Conservation (phyloP, 2,888 invertebrate genomes). For the Alviniconcha strummeri region DNA sequence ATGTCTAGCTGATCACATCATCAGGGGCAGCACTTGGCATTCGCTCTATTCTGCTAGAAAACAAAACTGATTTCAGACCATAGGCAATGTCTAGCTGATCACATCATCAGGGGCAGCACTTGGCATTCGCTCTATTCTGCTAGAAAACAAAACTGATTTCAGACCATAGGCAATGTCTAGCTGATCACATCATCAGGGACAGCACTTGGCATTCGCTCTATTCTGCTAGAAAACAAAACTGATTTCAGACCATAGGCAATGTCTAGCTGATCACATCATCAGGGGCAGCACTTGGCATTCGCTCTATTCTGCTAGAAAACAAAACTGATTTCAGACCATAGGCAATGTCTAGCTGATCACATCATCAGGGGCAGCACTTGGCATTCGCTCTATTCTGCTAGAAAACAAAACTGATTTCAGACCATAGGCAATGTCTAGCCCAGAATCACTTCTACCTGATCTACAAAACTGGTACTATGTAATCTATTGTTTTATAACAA, state of each 20-base stretch:
- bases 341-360: slow-evolving; percentile 41
- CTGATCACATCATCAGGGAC: slow-evolving; percentile 50
- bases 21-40: slow-evolving; percentile 34
- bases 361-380: slow-evolving; percentile 42
- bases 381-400: slow-evolving; percentile 27
- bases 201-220: slow-evolving; percentile 24
- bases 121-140: slow-evolving; percentile 27
- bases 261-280: slow-evolving; percentile 50
- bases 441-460: not conserved
- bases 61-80: not conserved
- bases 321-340: not conserved
- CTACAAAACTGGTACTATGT: not conserved
- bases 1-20: slow-evolving; percentile 47
- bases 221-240: not conserved
- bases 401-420: no score
- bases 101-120: slow-evolving; percentile 45
- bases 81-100: slow-evolving; percentile 35
- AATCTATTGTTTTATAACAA: no score
- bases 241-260: not conserved
- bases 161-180: not conserved
- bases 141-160: not conserved
- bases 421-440: slow-evolving; percentile 10
- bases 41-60: slow-evolving; percentile 22
- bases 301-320: slow-evolving; percentile 30
- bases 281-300: slow-evolving; percentile 5